Evolutionary conservation across 2,113 vertebrate species (phyloP).

Genomic region (Noctilio leporinus): DNA sequence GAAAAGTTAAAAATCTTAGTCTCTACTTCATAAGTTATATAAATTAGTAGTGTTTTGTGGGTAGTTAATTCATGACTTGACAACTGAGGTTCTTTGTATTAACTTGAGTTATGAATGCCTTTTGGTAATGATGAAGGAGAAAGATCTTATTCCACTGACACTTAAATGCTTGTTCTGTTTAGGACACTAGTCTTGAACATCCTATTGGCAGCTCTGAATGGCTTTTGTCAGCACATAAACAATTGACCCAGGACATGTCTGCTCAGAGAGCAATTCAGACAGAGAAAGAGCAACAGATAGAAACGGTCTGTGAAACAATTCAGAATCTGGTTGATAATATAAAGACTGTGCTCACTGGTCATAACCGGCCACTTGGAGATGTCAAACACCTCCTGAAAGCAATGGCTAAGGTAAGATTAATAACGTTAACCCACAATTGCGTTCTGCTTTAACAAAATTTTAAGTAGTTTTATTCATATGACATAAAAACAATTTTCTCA

Average conservation of each 20-base stretch:
- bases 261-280: conserved; percentile 86
- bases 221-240: conserved; percentile 91
- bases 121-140: not conserved
- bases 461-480: not conserved
- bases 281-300: conserved; percentile 93
- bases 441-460: not conserved
- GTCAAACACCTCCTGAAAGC: conserved; percentile 96
- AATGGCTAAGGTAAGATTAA: conserved; percentile 93
- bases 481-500: not conserved
- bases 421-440: not conserved
- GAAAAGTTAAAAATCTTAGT: not conserved
- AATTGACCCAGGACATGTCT: conserved; percentile 91
- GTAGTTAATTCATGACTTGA: not conserved
- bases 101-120: not conserved
- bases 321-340: conserved; percentile 96
- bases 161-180: conserved; percentile 55
- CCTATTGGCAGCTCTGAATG: conserved; percentile 94
- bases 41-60: not conserved
- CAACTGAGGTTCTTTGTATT: not conserved
- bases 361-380: conserved; percentile 95
- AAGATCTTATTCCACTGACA: not conserved
- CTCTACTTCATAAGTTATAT: not conserved
- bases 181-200: conserved; percentile 89
- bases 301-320: conserved; percentile 89
- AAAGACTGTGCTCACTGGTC: conserved; percentile 92